A percentile compares a stretch with the other conserved stretches of the same genome.
Conservation (phyloP, 1,140 invertebrate species). For the Ephestia elutella region DNA sequence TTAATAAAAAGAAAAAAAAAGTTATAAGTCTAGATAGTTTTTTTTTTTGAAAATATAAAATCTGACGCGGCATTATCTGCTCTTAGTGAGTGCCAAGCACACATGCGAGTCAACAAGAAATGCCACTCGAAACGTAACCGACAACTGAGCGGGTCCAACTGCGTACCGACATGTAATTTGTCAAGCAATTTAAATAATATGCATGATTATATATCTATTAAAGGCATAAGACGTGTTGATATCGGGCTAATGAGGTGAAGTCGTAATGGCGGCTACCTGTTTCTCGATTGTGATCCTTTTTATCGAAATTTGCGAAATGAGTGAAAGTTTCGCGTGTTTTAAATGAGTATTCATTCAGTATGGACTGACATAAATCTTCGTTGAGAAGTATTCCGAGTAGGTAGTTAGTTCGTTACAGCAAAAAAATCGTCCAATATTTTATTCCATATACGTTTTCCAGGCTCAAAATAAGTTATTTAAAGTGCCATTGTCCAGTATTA, state of each 20-base stretch:
- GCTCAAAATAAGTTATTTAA: no score
- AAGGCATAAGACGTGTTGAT: constrained; percentile 59
- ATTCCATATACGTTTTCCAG: no score
- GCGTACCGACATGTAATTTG: constrained; percentile 62
- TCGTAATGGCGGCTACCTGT: constrained; percentile 27
- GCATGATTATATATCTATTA: constrained; percentile 70
- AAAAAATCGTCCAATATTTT: neutral
- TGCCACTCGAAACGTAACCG: constrained; percentile 54
- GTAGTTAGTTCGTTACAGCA: neutral
- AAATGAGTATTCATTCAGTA: neutral
- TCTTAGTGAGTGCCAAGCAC: constrained; percentile 21
- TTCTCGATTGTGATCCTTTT: constrained; percentile 4
- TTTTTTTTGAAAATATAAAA: neutral
- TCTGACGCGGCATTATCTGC: constrained; percentile 13
- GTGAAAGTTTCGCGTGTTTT: constrained; percentile 25
- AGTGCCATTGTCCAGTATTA: no score
- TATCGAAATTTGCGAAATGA: constrained; percentile 13
- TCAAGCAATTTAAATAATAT: constrained; percentile 70
- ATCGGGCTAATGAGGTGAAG: constrained; percentile 52
- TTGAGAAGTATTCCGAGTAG: neutral
- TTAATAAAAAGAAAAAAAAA: no score
- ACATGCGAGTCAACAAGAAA: constrained; percentile 47
- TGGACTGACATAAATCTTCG: neutral
- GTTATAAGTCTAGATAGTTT: neutral
- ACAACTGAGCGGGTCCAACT: constrained; percentile 52